A percentile compares a stretch with the other conserved stretches of the same genome.
Conservation (phyloP, 1,140 invertebrate species). For the Bombus waltoni region DNA sequence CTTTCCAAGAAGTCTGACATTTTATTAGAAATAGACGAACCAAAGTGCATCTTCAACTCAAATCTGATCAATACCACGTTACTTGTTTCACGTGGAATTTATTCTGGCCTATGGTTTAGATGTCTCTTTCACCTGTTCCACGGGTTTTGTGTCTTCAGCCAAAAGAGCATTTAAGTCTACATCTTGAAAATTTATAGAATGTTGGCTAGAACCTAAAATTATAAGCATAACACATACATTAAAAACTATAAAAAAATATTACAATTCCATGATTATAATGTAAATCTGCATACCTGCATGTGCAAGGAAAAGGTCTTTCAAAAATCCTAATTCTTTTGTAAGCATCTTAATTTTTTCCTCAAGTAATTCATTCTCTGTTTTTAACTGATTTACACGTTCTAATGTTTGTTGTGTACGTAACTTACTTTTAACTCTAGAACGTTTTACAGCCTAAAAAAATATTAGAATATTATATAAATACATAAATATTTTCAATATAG, state of each 20-base stretch:
- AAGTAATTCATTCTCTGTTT: slow-evolving; percentile 92
- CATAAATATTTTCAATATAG: not conserved
- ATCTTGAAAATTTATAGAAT: slow-evolving; percentile 75
- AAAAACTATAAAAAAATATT: not conserved
- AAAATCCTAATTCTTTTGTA: slow-evolving; percentile 92
- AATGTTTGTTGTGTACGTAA: slow-evolving; percentile 91
- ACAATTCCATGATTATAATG: not conserved
- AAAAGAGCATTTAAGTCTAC: slow-evolving; percentile 78
- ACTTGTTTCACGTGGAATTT: slow-evolving; percentile 56
- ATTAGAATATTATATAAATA: not conserved
- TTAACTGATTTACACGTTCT: slow-evolving; percentile 89
- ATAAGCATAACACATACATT: slow-evolving; percentile 8
- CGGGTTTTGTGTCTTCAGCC: slow-evolving; percentile 70
- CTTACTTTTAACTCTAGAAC: slow-evolving; percentile 94
- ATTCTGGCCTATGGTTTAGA: slow-evolving; percentile 49
- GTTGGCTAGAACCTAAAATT: slow-evolving; percentile 76
- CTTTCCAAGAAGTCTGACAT: slow-evolving; percentile 74
- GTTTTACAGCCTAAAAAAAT: slow-evolving; percentile 89
- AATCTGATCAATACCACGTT: slow-evolving; percentile 61
- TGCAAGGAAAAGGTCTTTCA: slow-evolving; percentile 93
- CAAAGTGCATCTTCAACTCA: slow-evolving; percentile 50
- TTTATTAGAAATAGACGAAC: slow-evolving; percentile 50
- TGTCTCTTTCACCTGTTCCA: slow-evolving; percentile 44
- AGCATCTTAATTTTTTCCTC: slow-evolving; percentile 94
- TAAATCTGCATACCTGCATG: slow-evolving; percentile 85